Base-by-base conservation (phyloP, 2,113 vertebrate species). In the Epinephelus fuscoguttatus region DNA sequence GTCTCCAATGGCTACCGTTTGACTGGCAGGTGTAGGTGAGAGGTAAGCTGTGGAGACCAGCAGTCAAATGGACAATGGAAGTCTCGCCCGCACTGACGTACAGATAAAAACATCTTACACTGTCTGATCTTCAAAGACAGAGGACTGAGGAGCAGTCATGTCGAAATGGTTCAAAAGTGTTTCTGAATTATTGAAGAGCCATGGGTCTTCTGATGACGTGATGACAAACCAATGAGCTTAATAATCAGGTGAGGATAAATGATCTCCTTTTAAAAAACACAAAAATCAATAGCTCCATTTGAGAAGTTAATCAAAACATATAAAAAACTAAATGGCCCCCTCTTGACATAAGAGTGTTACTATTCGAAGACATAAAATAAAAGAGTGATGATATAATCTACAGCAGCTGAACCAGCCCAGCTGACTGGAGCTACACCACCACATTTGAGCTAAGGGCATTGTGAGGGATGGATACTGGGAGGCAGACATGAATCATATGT, bases 401-500 rank as follows among this genome's bases (percentile, higher is more conserved):
- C 53, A 74, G 75, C 50, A 71, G 76, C 56, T 80, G 50, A 75
- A 74, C 72, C n/a, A 75, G 53, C 78, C 84, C 80, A 80, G 84
- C 78, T 84, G 63, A 88, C 71, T 83, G 75, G 81, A 75, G 69
- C 53, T 55, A 11, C 79, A 40, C 45, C 78, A 45, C 57, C 79
- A 37, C 33, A 42, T 81, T 13, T 76, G 59, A 90, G 86, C 84
- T 80, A 25, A 76, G 86, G 79, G 88, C 90, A 78, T 69, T 25
- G 89, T 85, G 84, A 88, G 86, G 82, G 83, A 85, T 90, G 79
- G 83, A 88, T 78, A 85, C 92, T 76, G 79, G 73, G 70, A 88
- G 90, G 90, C 75, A 88, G 90, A 91, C 93, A 95, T 95, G 95
- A 92, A 93, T 95, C 94, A 90, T 92, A 91, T 93, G 93, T 94